Conservation (phyloP, 1,140 invertebrate genomes). For the Hermetia illucens region DNA sequence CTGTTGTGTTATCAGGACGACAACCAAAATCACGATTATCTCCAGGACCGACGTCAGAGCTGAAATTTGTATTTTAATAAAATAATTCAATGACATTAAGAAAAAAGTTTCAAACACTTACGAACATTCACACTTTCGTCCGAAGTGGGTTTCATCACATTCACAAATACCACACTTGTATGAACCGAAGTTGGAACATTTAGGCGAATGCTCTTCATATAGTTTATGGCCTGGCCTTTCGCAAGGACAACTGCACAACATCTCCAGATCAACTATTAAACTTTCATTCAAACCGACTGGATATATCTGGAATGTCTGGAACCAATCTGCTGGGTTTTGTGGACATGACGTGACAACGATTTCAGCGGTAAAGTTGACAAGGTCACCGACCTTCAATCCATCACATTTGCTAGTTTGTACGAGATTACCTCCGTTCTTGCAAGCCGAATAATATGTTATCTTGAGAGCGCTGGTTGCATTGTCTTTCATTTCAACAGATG, state of each 20-base stretch:
- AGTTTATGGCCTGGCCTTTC: conserved; percentile 46
- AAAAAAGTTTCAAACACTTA: conserved; percentile 12
- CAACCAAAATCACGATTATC: conserved; percentile 46
- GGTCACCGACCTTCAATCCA: conserved; percentile 60
- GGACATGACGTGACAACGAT: conserved; percentile 61
- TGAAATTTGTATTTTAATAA: too few relatives aligned
- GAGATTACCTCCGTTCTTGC: conserved; percentile 45
- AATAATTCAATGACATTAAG: too few relatives aligned
- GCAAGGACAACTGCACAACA: conserved; percentile 84
- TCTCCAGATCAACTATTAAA: conserved; percentile 68
- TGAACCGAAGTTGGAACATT: conserved; percentile 52
- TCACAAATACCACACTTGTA: conserved; percentile 79
- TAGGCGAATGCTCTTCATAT: conserved; percentile 34
- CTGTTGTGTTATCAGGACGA: conserved; percentile 52
- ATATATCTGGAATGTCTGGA: conserved; percentile 72
- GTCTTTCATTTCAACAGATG: conserved; percentile 82
- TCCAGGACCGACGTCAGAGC: conserved; percentile 25
- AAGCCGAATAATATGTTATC: conserved; percentile 79
- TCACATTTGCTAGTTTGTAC: conserved; percentile 72
- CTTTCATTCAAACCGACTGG: conserved; percentile 85
- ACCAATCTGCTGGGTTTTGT: conserved; percentile 59
- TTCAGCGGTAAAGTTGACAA: conserved; percentile 56
- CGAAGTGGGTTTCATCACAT: conserved; percentile 64
- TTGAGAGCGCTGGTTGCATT: conserved; percentile 72
- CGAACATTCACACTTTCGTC: conserved; percentile 75